These are phyloP conservation scores for Sminthurinus aureus DNA, from an alignment of 2,888 invertebrate genomes.

Conservation along the genomic window DNA sequence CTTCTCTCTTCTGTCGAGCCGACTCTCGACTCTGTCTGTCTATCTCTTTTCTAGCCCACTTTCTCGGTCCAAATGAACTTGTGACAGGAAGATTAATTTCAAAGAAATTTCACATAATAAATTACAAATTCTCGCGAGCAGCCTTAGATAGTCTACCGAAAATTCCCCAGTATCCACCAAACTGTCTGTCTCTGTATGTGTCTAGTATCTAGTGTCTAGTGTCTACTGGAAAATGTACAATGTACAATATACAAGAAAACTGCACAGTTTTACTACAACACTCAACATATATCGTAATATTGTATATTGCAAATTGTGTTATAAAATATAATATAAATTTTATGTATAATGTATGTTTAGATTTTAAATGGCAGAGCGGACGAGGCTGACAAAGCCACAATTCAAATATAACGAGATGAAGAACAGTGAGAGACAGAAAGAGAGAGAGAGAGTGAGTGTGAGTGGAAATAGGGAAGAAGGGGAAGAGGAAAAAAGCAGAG, in stretches of 20 bases:
- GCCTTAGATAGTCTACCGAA: neutral
- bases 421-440: neutral
- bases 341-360: no score
- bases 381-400: neutral
- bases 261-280: neutral
- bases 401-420: neutral
- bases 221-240: neutral
- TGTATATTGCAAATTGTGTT: no score
- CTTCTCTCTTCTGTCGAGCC: neutral
- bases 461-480: neutral
- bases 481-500: neutral
- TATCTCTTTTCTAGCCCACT: constrained; percentile 14
- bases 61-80: constrained; percentile 9
- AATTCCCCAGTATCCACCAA: no score
- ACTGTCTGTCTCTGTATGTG: no score
- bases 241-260: neutral
- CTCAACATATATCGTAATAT: no score
- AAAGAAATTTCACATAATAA: constrained; percentile 11
- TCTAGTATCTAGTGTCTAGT: neutral
- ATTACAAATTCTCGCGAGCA: neutral
- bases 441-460: neutral
- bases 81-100: neutral
- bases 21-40: neutral
- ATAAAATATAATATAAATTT: no score
- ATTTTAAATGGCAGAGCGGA: no score